These are phyloP conservation scores for Heterotis niloticus DNA, from an alignment of 2,113 vertebrate genomes.

Conservation along the genomic window DNA sequence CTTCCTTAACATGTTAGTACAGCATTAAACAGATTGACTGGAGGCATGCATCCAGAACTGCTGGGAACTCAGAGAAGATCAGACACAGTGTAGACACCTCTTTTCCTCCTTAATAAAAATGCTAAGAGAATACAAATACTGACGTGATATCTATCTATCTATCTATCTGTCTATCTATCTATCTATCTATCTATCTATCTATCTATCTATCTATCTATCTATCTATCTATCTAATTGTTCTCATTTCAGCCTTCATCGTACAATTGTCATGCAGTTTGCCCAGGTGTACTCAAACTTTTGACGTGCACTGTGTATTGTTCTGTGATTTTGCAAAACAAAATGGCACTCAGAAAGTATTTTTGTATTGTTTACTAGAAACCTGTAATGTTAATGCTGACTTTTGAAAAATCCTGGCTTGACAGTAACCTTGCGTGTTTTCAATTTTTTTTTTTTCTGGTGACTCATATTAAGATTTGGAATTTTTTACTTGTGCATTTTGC, in stretches of 20 bases:
- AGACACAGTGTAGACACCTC: not conserved
- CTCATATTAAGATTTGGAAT: too few species aligned
- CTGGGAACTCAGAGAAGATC: not conserved
- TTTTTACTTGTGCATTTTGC: too few species aligned
- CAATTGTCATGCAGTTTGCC: too few species aligned
- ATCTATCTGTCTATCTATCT: not conserved
- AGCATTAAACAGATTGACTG: conserved; percentile 16
- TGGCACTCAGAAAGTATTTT: not conserved
- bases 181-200: not conserved
- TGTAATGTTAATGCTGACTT: not conserved
- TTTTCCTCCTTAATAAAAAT: not conserved
- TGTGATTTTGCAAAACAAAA: not conserved
- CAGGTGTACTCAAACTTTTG: too few species aligned
- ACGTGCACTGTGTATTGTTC: not conserved
- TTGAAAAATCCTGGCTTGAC: too few species aligned
- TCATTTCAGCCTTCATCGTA: too few species aligned
- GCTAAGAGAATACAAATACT: not conserved
- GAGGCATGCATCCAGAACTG: not conserved
- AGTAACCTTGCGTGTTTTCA: too few species aligned
- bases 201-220: not conserved
- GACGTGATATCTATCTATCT: not conserved
- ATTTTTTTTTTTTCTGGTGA: too few species aligned
- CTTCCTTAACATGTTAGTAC: not conserved
- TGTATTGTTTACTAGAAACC: not conserved
- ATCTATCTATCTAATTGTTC: not conserved